Percentiles rank a stretch among this genome's conserved stretches.
phyloP scores from a whole-genome alignment of 1,140 invertebrate genomes.

The Zaprionus taronus region DNA sequence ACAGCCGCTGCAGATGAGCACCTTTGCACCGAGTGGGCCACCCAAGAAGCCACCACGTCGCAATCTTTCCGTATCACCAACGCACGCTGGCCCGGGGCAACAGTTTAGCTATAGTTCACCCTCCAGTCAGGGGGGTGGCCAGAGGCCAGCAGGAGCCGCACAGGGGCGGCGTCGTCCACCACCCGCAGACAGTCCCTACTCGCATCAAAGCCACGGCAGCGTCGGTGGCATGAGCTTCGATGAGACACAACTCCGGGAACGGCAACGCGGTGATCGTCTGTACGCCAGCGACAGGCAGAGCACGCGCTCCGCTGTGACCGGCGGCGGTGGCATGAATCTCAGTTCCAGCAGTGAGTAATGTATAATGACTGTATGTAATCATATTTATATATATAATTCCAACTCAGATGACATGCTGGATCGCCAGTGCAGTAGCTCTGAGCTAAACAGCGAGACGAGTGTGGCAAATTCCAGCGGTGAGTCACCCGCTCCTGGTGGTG shows the following conservation, averaged over 20 bases:
- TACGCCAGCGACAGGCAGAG: slow-evolving; percentile 78
- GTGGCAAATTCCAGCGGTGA: slow-evolving; percentile 72
- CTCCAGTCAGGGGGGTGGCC: slow-evolving; percentile 67
- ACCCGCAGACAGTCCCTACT: slow-evolving; percentile 74
- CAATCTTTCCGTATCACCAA: slow-evolving; percentile 92
- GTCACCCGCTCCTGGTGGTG: slow-evolving; percentile 51
- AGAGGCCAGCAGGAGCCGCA: slow-evolving; percentile 31
- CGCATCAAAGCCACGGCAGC: slow-evolving; percentile 77
- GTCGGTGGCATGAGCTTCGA: slow-evolving; percentile 81
- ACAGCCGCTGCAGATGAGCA: slow-evolving; percentile 69
- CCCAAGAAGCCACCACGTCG: slow-evolving; percentile 94
- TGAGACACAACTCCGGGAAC: slow-evolving; percentile 71
- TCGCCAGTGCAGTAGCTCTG: slow-evolving; percentile 70
- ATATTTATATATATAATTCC: not conserved
- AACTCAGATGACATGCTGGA: slow-evolving; percentile 75
- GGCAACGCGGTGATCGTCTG: slow-evolving; percentile 70
- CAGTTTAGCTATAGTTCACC: slow-evolving; percentile 77
- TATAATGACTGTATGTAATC: rapidly evolving
- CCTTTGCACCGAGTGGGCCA: slow-evolving; percentile 88
- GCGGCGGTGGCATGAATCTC: slow-evolving; percentile 64
- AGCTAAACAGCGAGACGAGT: slow-evolving; percentile 75
- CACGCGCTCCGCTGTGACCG: slow-evolving; percentile 64
- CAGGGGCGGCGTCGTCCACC: slow-evolving; percentile 52
- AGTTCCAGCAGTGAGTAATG: slow-evolving; percentile 71
- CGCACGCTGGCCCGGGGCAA: slow-evolving; percentile 67